Evolutionary conservation across 2,888 invertebrate genomes (phyloP), one percentile per base, ranked within the genome.

Genomic region (Thelaira solivaga): DNA sequence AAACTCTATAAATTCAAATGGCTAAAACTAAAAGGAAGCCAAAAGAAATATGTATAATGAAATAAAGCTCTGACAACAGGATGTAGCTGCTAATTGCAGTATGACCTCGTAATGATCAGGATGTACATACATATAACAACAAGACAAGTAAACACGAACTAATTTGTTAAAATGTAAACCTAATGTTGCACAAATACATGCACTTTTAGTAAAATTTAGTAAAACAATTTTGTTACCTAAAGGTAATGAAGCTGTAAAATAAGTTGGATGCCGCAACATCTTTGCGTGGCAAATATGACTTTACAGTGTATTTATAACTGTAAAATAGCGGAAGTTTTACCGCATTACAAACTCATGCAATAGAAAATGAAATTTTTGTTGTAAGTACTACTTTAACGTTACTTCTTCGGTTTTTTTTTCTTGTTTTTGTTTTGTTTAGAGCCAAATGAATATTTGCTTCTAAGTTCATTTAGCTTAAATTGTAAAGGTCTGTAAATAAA

Each of bases 51-150:
- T 24, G 20, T 6, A 8, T 18, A 62, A 68, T 36, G 55, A 47
- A 65, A 13, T 43, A 18, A 18, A 31, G 31, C 67, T 29, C 36
- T 51, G 43, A 22, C 45, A 36, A 47, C 78, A 78, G 78, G 69
- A 78, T 64, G 74, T 65, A 43, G 55, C 74, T 71, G 59, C 69
- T 78, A 78, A 78, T 78, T 78, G 78, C 78, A 65, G 69, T 74
- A 73, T 78, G 74, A 78, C 78, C 78, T 65, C 65, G 64, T 74
- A 74, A 74, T 78, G 69, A 74, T 78, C 69, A 67, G 78, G 61
- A 78, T 53, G 74, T 69, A 59, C n/a, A n/a, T n/a, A n/a, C n/a
- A n/a, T n/a, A n/a, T n/a, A n/a, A n/a, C 20, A 57, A 47, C 39
- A 43, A 65, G 68, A 51, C 67, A 74, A 59, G 47, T 65, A 78